These are phyloP conservation scores for Cinclus mexicanus DNA, from an alignment of 2,113 vertebrate species.

Conservation along the genomic window DNA sequence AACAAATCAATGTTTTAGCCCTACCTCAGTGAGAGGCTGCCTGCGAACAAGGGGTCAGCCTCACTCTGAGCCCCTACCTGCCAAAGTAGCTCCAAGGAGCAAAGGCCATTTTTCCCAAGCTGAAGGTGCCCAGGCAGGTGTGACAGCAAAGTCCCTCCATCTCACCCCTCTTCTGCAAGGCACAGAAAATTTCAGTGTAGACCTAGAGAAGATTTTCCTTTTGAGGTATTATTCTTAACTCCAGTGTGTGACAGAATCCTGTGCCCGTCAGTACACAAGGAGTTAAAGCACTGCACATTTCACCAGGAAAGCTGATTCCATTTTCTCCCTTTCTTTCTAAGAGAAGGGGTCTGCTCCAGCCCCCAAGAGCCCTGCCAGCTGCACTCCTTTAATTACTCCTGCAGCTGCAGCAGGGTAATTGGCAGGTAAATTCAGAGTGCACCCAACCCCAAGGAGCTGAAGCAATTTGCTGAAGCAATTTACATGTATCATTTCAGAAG, in stretches of 20 bases:
- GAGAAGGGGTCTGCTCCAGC: not conserved
- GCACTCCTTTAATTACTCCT: not conserved
- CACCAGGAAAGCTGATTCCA: not conserved
- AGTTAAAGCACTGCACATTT: fast-evolving
- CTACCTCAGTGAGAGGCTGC: too few species aligned
- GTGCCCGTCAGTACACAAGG: not conserved
- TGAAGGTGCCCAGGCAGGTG: not conserved
- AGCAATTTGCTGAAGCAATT: not conserved
- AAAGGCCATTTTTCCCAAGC: not conserved
- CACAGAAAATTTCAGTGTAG: not conserved
- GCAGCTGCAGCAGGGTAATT: not conserved
- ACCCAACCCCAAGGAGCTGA: not conserved
- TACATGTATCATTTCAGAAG: not conserved
- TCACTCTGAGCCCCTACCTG: not conserved
- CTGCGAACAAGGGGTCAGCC: not conserved
- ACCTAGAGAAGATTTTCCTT: not conserved
- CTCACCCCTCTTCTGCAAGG: not conserved
- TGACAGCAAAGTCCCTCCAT: not conserved
- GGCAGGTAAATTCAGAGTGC: not conserved
- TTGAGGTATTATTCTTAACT: not conserved
- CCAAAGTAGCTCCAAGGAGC: not conserved
- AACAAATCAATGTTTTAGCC: not conserved
- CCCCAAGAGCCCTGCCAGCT: not conserved
- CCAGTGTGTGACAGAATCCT: not conserved
- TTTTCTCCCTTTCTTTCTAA: fast-evolving